These are phyloP conservation scores for Temnothorax ravouxi DNA, from an alignment of 2,888 invertebrate species.

Conservation along the genomic window DNA sequence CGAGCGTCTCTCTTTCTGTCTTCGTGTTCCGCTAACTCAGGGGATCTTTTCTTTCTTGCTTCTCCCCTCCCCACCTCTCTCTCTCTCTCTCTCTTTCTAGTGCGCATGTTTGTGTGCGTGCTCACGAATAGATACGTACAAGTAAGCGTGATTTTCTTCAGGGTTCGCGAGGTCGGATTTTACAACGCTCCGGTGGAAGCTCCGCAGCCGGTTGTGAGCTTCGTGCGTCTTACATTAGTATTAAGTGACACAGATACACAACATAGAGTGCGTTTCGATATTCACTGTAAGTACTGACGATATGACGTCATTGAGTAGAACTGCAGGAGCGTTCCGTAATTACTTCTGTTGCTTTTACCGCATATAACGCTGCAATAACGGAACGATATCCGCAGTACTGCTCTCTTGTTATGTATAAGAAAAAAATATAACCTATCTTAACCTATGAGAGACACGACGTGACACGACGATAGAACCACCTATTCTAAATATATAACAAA, in stretches of 20 bases:
- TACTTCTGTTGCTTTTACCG: too few species aligned
- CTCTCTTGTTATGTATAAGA: too few species aligned
- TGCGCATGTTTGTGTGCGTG: neutral
- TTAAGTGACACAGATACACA: conserved; percentile 9
- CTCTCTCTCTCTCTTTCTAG: neutral
- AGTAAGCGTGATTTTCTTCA: conserved; percentile 47
- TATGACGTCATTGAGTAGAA: too few species aligned
- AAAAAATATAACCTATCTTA: too few species aligned
- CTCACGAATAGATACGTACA: conserved; percentile 1
- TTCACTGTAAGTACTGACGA: too few species aligned
- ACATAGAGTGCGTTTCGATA: too few species aligned
- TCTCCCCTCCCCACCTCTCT: conserved; percentile 1
- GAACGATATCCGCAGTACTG: too few species aligned
- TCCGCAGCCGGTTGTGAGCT: neutral
- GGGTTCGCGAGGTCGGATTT: neutral
- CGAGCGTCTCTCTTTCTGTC: conserved; percentile 57
- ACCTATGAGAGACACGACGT: too few species aligned
- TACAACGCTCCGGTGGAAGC: neutral
- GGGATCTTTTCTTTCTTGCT: conserved; percentile 51
- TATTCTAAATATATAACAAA: too few species aligned
- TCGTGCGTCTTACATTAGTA: neutral
- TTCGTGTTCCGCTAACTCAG: conserved; percentile 69
- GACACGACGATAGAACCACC: too few species aligned
- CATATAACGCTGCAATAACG: too few species aligned
- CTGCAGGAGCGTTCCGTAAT: too few species aligned